Conservation (phyloP, 2,888 invertebrate genomes). For the Orthosia incerta region DNA sequence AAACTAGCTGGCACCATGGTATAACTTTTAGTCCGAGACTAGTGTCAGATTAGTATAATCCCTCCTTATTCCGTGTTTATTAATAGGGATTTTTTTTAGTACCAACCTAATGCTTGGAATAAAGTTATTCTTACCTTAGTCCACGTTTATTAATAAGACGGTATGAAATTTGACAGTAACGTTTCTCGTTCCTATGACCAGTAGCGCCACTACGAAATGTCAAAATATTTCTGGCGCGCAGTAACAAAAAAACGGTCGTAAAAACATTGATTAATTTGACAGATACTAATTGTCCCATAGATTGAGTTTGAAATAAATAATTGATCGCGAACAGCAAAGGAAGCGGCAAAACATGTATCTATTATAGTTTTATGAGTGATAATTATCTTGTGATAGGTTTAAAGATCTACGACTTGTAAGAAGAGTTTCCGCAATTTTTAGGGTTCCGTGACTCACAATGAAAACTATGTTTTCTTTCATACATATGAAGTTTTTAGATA, state of each 20-base stretch:
- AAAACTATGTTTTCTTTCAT: not conserved
- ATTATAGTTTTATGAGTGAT: slow-evolving; percentile 50
- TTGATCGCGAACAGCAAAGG: slow-evolving; percentile 27
- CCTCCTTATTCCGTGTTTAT: too few relatives aligned
- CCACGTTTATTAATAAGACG: too few relatives aligned
- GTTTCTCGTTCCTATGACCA: not conserved
- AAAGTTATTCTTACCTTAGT: too few relatives aligned
- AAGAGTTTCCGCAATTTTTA: slow-evolving; percentile 10
- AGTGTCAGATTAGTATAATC: too few relatives aligned
- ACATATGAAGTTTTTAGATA: not conserved
- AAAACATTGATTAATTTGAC: slow-evolving; percentile 57
- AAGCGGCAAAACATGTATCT: slow-evolving; percentile 33
- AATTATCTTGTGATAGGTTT: slow-evolving; percentile 38
- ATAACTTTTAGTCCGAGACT: too few relatives aligned
- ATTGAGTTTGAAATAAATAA: slow-evolving; percentile 38
- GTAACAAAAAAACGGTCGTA: slow-evolving; percentile 35
- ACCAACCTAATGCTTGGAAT: too few relatives aligned
- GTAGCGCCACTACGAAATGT: slow-evolving; percentile 2
- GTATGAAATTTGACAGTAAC: slow-evolving; percentile 18
- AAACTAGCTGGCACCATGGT: too few relatives aligned
- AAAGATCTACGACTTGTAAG: slow-evolving; percentile 22
- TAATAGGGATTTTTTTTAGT: too few relatives aligned
- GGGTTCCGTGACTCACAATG: not conserved
- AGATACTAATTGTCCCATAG: slow-evolving; percentile 54
- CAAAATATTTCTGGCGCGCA: not conserved